A percentile compares a stretch with the other conserved stretches of the same genome.
Evolutionary conservation across 1,140 invertebrate genomes (phyloP).

Genomic region (Tenebrio molitor): DNA sequence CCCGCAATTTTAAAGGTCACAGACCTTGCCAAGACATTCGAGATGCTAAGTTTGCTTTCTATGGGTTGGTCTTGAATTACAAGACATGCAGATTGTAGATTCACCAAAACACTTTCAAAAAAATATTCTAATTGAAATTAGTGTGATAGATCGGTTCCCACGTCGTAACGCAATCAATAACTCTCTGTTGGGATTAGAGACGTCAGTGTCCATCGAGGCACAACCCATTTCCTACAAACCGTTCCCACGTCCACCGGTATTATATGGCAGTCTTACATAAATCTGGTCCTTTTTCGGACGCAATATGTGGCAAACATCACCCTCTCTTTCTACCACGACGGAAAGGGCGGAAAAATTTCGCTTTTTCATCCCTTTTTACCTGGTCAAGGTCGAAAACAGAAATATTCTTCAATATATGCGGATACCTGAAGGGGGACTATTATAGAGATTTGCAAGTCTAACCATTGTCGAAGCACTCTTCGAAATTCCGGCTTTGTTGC

Average conservation of each 20-base stretch:
- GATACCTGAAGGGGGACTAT: conserved; percentile 35
- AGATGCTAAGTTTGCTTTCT: neutral
- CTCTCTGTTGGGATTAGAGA: neutral
- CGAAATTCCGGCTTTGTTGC: conserved; percentile 16
- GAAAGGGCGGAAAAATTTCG: conserved; percentile 20
- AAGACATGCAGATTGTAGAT: neutral
- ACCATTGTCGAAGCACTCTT: conserved; percentile 31
- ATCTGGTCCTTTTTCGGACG: conserved; percentile 20
- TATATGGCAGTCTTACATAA: conserved; percentile 16
- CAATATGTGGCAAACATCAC: conserved; percentile 20
- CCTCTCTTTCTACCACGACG: conserved; percentile 2
- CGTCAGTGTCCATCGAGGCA: conserved; percentile 14
- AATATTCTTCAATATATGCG: conserved; percentile 1
- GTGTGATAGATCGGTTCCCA: no score
- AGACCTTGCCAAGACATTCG: neutral
- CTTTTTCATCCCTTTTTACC: conserved; percentile 40
- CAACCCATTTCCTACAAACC: conserved; percentile 11
- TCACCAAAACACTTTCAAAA: no score
- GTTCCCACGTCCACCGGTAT: conserved; percentile 18
- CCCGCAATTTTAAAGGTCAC: conserved; percentile 23
- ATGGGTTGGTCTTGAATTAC: conserved; percentile 5
- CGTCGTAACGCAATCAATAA: conserved; percentile 19
- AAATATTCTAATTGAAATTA: no score
- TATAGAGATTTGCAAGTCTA: conserved; percentile 38
- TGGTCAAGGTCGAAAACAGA: conserved; percentile 30